Percentiles rank a stretch among this genome's conserved stretches.
phyloP scores from a whole-genome alignment of 30 jellyfish, hydroid and myxozoan genomes.

The Aurelia sp. region DNA sequence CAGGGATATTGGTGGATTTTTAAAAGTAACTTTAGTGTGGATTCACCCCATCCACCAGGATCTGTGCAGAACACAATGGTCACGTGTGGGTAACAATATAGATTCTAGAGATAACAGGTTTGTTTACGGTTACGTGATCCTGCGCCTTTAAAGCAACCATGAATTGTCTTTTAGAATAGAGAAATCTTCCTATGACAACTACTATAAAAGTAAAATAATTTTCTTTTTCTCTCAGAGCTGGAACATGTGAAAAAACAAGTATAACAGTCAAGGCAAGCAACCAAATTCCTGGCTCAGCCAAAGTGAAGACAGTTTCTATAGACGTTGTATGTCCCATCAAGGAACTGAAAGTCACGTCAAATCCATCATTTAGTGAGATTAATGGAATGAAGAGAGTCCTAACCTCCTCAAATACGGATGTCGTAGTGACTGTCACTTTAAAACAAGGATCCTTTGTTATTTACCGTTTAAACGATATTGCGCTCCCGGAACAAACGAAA shows the following conservation, averaged over 20 bases:
- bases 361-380: slow-evolving; percentile 5
- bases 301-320: slow-evolving; percentile 13
- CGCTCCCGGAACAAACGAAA: not conserved
- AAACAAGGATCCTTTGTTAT: slow-evolving; percentile 40
- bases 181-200: too few species aligned
- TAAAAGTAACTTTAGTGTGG: too few species aligned
- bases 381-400: not conserved
- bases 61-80: too few species aligned
- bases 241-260: slow-evolving; percentile 7
- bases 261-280: slow-evolving; percentile 45
- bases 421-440: slow-evolving; percentile 15
- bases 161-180: too few species aligned
- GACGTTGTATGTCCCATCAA: slow-evolving; percentile 53
- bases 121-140: too few species aligned
- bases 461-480: slow-evolving; percentile 31
- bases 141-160: too few species aligned
- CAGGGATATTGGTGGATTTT: too few species aligned
- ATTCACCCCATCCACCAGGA: too few species aligned
- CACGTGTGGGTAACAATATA: too few species aligned
- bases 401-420: not conserved
- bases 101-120: too few species aligned
- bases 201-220: not conserved
- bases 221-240: not conserved
- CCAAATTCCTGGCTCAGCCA: slow-evolving; percentile 12
- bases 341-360: not conserved